Base-by-base conservation (phyloP, 1,140 invertebrate genomes). In the Melipona quadrifasciata region DNA sequence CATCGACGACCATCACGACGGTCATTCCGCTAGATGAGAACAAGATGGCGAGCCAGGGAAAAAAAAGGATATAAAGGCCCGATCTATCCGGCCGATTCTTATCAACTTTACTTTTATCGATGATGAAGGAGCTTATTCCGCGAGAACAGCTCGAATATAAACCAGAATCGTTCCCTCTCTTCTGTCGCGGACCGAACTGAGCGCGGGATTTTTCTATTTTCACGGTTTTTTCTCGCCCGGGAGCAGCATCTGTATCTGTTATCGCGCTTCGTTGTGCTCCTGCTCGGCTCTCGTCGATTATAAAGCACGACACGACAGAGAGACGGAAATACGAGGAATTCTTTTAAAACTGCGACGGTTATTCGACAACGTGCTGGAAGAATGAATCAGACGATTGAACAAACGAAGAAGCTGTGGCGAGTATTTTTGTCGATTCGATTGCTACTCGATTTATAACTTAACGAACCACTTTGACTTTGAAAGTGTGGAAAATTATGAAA, bases 101-200 rank as follows among this genome's bases (percentile, higher is more conserved):
- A 82, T 83, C 82, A 83, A 78, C 75, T 61, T 47, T 57, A 39
- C 21, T 78, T 83, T 78, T 67, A 76, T 83, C 75, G 75, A 71
- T 58, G 65, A 83, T 53, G 55, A 70, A 71, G 75, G 34, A 83
- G 82, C 67, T 83, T 83, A 83, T 70, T 78, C 65, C 2, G 31
- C 39, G 39, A 53, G 75, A 27, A 19, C 55, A 34, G 53, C 34
- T 78, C 73, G 34, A 83, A 51, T 71, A 70, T 78, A 78, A 76
- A 82, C 64, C 51, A 51, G 34, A 34, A 47, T 8, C 27, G 10
- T 70, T 71, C 61, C 58, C n/a, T 21, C 74, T 21, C n/a, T 67
- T 51, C 34, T 68, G 19, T 17, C 27, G 16, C n/a, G 3, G 17
- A 11, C 5, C 10, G 51, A 61, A 57, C 61, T 64, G 19, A 47